Base-by-base conservation (phyloP, 1,140 invertebrate genomes). In the Pachypeltis micranthus region DNA sequence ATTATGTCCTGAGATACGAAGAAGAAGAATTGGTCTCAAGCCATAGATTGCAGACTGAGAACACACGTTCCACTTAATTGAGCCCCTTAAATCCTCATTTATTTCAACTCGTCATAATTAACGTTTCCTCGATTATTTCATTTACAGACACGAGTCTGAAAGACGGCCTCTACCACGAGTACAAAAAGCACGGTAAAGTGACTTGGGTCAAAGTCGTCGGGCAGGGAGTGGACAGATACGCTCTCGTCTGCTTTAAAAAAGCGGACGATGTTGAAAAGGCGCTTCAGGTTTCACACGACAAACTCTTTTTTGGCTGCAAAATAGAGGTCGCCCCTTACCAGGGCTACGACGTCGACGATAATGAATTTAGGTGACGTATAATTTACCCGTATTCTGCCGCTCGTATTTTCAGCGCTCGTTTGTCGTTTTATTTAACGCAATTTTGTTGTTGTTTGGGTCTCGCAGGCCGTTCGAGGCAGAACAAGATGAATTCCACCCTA, bases 131-230 rank as follows among this genome's bases (percentile, higher is more conserved):
- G n/a, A n/a, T n/a, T 28, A 2, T 59, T 31, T 56, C 70, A 14
- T 65, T 70, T 71, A 85, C 83, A 76, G 91, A 93, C 77, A 93
- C 91, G 65, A 96, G 91, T 65, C 79, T 98, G 63, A 93, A 96
- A 78, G 95, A 98, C 78, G 93, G 93, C 64, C 82, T 98, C 64
- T 98, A 93, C 79, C 94, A 98, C 78, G 94, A 97, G 76, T 98
- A 96, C 80, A 96, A 97, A 78, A 97, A 97, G 71, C 91, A 97
- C 77, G 93, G 94, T 26, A 97, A 96, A 79, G 92, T 98, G 68
- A 91, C 90, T 67, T 92, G 90, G 81, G 93, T 98, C 26, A 93
- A 90, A 72, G 82, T 96, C 21, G 83, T 89, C 23, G 91, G 90
- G 0, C 81, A 87, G 68, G 89, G 85, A 63, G 82, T 83, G 19